Evolutionary conservation across 2,888 invertebrate genomes (phyloP), one percentile per base, ranked within the genome.

Genomic region (Drosophila gaucha): DNA sequence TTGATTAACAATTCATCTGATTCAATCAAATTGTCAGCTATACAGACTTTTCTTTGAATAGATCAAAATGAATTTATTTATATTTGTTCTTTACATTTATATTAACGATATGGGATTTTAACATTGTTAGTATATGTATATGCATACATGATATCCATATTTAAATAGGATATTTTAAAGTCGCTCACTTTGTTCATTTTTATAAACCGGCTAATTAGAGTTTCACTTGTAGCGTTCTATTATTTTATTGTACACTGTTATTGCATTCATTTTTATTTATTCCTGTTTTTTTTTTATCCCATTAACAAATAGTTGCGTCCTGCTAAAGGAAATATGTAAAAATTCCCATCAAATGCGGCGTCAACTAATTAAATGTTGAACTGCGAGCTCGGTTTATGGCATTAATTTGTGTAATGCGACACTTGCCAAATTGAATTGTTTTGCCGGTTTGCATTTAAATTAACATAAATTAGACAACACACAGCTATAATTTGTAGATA

Each of bases 391-490:
- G 26, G 16, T 54, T 74, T 64, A 64, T 51, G 43, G 51, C 38
- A 51, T 63, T 54, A 64, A 76, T 67, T 76, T 69, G 59, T 58
- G 52, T 64, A 63, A 67, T 74, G 56, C 50, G 54, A 65, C 64
- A 68, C 72, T 76, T 57, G 38, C 18, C 3, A 57, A 71, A 67
- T 72, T 60, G 46, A 66, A 60, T 56, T 51, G 50, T 71, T 65
- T 71, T 74, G 56, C 24, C 20, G 26, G 22, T 46, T 43, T 44
- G 22, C 51, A 31, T 46, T 67, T 43, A 50, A 43, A 62, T 57
- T 35, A 49, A 44, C 74, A 63, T 57, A 63, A 71, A 58, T 46
- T 63, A 43, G 31, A 26, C 26, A 63, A 51, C 33, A 44, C 16
- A 8, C 6, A n/a, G n/a, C 9, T 39, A 16, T 6, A 31, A 41